Conservation (phyloP, 2,113 vertebrate species). For the Indicator maculatus region DNA sequence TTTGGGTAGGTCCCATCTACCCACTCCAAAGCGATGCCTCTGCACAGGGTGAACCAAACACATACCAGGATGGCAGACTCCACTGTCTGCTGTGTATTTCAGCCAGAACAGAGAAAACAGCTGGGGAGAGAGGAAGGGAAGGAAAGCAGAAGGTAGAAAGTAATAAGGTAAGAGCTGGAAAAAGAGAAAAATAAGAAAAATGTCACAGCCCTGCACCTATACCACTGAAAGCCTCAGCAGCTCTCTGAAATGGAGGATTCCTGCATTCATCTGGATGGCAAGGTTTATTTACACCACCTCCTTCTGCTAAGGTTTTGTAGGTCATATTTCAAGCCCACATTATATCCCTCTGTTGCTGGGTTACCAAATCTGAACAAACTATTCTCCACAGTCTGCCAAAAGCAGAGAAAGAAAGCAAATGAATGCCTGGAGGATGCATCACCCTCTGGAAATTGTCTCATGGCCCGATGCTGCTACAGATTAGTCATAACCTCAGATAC, state of each 20-base stretch:
- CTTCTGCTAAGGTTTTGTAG: slow-evolving; percentile 22
- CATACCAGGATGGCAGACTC: background rate
- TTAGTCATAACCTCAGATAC: slow-evolving; percentile 43
- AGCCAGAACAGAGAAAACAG: background rate
- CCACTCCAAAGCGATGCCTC: background rate
- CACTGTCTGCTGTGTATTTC: background rate
- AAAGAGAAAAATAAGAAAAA: background rate
- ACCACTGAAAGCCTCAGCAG: background rate
- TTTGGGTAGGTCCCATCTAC: background rate
- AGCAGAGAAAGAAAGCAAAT: slow-evolving; percentile 57
- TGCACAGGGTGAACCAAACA: background rate
- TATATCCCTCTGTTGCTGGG: slow-evolving; percentile 61
- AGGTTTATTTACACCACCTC: slow-evolving; percentile 28
- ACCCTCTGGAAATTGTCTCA: slow-evolving; percentile 67
- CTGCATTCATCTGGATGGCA: background rate
- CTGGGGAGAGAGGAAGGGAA: background rate
- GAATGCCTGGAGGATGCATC: slow-evolving; percentile 75
- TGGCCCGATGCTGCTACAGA: slow-evolving; percentile 32
- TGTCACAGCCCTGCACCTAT: background rate
- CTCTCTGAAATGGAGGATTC: background rate
- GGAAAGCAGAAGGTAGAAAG: background rate
- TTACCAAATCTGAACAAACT: slow-evolving; percentile 68
- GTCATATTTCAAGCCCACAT: slow-evolving; percentile 52
- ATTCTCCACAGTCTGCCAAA: slow-evolving; percentile 52
- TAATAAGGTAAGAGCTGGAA: background rate